Percentiles rank a stretch among this genome's conserved stretches.
phyloP scores from a whole-genome alignment of 2,888 invertebrate genomes.

The Eupithecia abbreviata region DNA sequence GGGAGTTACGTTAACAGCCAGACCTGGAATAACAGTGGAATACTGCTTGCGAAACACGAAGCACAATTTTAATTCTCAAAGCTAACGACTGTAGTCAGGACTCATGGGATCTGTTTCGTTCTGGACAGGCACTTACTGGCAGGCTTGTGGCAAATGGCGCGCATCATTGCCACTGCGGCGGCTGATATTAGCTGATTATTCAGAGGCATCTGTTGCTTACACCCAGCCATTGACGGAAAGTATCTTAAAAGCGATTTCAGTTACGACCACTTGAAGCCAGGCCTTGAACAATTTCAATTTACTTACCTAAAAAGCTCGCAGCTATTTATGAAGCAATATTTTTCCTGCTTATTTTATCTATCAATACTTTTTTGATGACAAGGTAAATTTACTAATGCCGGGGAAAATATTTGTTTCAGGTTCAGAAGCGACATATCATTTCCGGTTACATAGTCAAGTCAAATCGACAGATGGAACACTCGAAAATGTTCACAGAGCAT shows the following conservation, averaged over 20 bases:
- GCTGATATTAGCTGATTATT: slow-evolving; percentile 61
- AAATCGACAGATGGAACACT: slow-evolving; percentile 5
- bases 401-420: not conserved
- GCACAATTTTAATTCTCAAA: slow-evolving; percentile 65
- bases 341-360: not conserved
- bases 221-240: slow-evolving; percentile 44
- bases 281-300: slow-evolving; percentile 31
- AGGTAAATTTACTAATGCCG: not conserved
- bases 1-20: slow-evolving; percentile 9
- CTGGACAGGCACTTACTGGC: slow-evolving; percentile 67
- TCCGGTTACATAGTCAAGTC: slow-evolving; percentile 3
- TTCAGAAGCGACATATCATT: not conserved
- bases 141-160: slow-evolving; percentile 70
- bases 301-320: slow-evolving; percentile 11
- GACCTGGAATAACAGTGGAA: slow-evolving; percentile 9
- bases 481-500: slow-evolving; percentile 32
- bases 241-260: slow-evolving; percentile 36
- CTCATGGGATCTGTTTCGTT: slow-evolving; percentile 59
- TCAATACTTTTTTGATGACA: not conserved
- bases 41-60: slow-evolving; percentile 39
- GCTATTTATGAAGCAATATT: slow-evolving; percentile 11
- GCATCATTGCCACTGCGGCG: slow-evolving; percentile 57
- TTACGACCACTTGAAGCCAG: slow-evolving; percentile 40
- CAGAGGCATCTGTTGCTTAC: slow-evolving; percentile 59
- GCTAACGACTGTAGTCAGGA: slow-evolving; percentile 63